These are phyloP conservation scores for Heliconius himera DNA, from an alignment of 1,140 invertebrate genomes.

Conservation along the genomic window DNA sequence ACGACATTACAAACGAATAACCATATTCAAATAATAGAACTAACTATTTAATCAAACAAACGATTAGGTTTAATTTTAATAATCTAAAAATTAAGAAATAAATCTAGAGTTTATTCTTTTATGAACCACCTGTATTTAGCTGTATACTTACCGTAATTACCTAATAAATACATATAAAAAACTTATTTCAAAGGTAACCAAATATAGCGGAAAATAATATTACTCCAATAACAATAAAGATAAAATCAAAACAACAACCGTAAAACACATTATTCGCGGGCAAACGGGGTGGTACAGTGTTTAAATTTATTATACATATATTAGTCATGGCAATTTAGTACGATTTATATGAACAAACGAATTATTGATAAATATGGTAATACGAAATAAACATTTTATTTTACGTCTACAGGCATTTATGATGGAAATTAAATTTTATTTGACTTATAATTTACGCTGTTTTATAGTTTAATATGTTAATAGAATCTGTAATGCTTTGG, in stretches of 20 bases:
- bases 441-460: not conserved
- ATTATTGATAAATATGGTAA: not conserved
- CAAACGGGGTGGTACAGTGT: not conserved
- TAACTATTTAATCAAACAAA: no score
- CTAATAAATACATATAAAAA: not conserved
- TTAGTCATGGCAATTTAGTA: not conserved
- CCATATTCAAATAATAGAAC: no score
- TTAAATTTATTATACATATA: conserved; percentile 3
- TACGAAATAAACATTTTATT: conserved; percentile 1
- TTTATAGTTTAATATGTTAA: not conserved
- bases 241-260: not conserved
- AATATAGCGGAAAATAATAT: not conserved
- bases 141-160: not conserved
- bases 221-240: conserved; percentile 8
- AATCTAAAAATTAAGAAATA: no score
- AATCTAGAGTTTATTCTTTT: no score
- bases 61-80: no score
- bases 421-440: not conserved
- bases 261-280: not conserved
- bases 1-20: no score
- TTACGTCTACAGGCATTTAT: not conserved
- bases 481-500: not conserved
- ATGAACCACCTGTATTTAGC: no score
- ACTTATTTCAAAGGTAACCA: not conserved
- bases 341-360: conserved; percentile 2